Percentiles rank a stretch among this genome's conserved stretches.
Conservation (phyloP, 2,888 invertebrate genomes). For the Plagiodera versicolora region DNA sequence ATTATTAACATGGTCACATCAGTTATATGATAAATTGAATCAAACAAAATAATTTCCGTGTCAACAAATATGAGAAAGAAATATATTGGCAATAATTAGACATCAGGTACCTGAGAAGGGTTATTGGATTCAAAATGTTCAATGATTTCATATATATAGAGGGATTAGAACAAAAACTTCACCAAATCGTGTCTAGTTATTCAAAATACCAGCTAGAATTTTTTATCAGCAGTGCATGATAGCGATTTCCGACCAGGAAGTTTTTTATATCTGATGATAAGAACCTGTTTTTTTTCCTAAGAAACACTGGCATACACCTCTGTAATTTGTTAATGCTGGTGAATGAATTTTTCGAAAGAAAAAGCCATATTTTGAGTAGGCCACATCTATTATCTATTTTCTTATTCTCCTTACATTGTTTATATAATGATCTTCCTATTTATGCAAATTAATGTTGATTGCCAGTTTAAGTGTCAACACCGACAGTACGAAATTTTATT, state of each 20-base stretch:
- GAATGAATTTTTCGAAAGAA: not conserved
- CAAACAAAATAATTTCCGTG: too few species aligned
- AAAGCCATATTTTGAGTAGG: not conserved
- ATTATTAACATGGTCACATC: too few species aligned
- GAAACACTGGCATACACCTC: not conserved
- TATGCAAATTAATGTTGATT: conserved; percentile 36
- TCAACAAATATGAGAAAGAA: too few species aligned
- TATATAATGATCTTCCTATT: conserved; percentile 38
- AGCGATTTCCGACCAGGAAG: not conserved
- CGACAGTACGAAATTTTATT: conserved; percentile 44
- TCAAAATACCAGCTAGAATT: not conserved
- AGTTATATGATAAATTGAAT: too few species aligned
- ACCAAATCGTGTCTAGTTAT: not conserved
- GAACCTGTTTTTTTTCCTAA: not conserved
- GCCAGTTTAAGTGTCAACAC: conserved; percentile 39
- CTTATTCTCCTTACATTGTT: conserved; percentile 39
- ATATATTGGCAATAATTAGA: not conserved
- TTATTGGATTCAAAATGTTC: not conserved
- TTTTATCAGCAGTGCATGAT: not conserved
- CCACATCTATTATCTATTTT: not conserved
- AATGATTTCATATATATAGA: not conserved
- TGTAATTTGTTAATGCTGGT: not conserved
- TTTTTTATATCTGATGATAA: not conserved
- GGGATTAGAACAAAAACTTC: not conserved
- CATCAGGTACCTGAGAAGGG: not conserved